Conservation (phyloP, 2,797 vertebrate species). For the Acanthis flammea region DNA sequence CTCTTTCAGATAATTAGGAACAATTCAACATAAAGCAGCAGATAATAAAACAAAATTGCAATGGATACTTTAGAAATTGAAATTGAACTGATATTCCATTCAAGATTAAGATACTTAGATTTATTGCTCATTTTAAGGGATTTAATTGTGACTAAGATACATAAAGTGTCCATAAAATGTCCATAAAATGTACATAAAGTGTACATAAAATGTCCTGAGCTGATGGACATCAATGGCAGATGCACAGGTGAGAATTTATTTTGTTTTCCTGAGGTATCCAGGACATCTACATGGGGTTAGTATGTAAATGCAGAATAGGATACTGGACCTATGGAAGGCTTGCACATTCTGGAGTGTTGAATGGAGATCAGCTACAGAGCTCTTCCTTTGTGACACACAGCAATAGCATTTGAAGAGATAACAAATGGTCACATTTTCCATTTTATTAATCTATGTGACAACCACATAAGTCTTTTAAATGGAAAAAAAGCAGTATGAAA, state of each 20-base stretch:
- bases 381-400: background rate
- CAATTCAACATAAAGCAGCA: background rate
- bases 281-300: background rate
- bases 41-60: background rate
- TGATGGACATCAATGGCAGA: background rate
- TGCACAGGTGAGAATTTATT: background rate
- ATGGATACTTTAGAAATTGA: background rate
- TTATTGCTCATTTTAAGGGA: background rate
- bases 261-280: background rate
- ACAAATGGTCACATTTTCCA: background rate
- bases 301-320: background rate
- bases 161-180: background rate
- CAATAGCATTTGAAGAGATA: background rate
- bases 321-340: background rate
- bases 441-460: background rate
- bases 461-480: background rate
- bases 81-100: background rate
- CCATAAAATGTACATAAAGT: too few relatives aligned
- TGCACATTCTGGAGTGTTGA: background rate
- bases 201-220: background rate
- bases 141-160: background rate
- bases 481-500: background rate
- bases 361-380: background rate
- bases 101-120: background rate
- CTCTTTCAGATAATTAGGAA: background rate